Evolutionary conservation across 2,888 invertebrate species (phyloP), one percentile per base, ranked within the genome.

Genomic region (Formica aserva): DNA sequence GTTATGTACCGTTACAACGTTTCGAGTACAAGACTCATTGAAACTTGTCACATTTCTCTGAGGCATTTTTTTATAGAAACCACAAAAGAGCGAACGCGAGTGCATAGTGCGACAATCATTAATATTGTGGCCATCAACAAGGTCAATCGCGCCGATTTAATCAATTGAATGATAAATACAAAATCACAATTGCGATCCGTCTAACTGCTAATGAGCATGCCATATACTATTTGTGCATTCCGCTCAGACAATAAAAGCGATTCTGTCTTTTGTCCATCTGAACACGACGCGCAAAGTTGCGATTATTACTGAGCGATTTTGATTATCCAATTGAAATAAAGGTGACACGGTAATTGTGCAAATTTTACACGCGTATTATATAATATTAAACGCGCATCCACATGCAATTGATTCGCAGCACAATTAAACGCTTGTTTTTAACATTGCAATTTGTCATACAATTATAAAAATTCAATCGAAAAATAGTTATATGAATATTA

Each of bases 81-180:
- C 15, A 45, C 45, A 13, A 45, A 15, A 45, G 26, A 15, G 26
- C 62, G 35, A 62, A 48, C 13, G 32, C 13, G 2, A 29, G n/a
- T 52, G 15, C 29, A 15, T 78, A 45, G 35, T 18, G 38, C 52
- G 63, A 26, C 41, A 11, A 57, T 74, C 26, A 45, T n/a, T 29
- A 65, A 60, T 15, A 29, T 69, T 32, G 65, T 65, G 22, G 35
- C 26, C 22, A 57, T 62, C 52, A 82, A 29, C 75, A 81, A 63
- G 65, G 65, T 65, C 29, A 62, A 83, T 83, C 45, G 65, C 63
- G 63, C 66, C 83, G 84, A 85, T 91, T 91, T 91, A 91, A 91
- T 93, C 92, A 92, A 92, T 93, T 89, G 92, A 92, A 92, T 89
- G 92, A 92, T 45, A 92, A 93, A 91, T 91, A 91, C 92, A 89